Conservation (phyloP, 2,113 vertebrate species). For the Gavialis gangeticus region DNA sequence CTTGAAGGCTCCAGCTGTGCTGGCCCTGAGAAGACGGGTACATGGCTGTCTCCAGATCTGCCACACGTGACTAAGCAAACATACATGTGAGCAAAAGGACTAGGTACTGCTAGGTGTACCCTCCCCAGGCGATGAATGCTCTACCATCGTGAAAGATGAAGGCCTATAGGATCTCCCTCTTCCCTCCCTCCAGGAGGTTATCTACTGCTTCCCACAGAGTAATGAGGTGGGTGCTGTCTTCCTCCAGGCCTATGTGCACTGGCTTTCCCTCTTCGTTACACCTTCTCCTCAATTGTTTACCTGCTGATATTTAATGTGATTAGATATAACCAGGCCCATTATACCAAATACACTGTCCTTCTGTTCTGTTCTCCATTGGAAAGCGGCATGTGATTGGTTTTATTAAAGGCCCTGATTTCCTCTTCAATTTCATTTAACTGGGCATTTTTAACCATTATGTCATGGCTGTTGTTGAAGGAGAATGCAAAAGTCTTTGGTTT, state of each 20-base stretch:
- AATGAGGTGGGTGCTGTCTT: rapidly evolving
- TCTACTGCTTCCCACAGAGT: neutral
- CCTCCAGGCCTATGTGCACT: neutral
- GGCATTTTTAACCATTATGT: neutral
- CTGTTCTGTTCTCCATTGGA: neutral
- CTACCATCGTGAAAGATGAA: neutral
- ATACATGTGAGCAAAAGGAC: neutral
- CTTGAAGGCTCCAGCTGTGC: neutral
- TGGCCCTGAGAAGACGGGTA: neutral
- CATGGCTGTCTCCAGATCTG: neutral
- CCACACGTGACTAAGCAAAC: neutral
- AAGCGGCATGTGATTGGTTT: neutral
- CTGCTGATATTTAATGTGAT: neutral
- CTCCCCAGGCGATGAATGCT: neutral
- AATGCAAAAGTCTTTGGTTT: neutral
- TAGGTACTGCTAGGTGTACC: neutral
- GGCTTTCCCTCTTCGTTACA: neutral
- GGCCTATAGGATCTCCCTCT: rapidly evolving
- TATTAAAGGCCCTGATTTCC: neutral
- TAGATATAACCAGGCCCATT: neutral
- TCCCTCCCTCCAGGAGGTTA: neutral
- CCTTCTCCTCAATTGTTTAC: neutral
- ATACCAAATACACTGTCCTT: neutral
- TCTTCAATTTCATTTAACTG: conserved; percentile 11
- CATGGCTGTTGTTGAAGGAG: conserved; percentile 33